Percentiles rank a stretch among this genome's conserved stretches.
Conservation (phyloP, 1,140 invertebrate genomes). For the Apolygus lucorum region DNA sequence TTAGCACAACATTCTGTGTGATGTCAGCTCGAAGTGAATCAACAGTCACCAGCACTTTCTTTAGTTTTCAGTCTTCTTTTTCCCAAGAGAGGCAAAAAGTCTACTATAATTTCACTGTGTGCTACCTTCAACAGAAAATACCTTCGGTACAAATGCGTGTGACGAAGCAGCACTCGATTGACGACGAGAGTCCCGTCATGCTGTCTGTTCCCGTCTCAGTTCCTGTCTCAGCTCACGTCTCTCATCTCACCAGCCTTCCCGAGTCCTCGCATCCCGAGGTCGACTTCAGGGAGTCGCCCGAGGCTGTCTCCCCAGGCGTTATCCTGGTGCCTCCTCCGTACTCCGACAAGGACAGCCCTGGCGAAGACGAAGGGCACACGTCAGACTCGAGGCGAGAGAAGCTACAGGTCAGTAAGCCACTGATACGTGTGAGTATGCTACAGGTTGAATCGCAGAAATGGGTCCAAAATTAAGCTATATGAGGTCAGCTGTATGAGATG, state of each 20-base stretch:
- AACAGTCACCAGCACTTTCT: too few species aligned
- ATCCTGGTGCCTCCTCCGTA: conserved; percentile 34
- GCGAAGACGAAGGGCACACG: background rate
- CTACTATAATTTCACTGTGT: too few species aligned
- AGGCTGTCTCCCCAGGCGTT: conserved; percentile 31
- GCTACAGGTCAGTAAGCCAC: conserved; percentile 24
- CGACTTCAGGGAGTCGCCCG: conserved; percentile 26
- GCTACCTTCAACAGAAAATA: background rate
- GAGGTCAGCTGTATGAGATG: too few species aligned
- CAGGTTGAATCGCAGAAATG: too few species aligned
- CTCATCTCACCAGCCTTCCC: conserved; percentile 5
- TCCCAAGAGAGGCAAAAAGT: too few species aligned
- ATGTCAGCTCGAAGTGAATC: too few species aligned
- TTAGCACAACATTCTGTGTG: too few species aligned
- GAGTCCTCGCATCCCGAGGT: conserved; percentile 11
- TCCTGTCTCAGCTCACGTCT: background rate
- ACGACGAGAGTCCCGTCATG: conserved; percentile 18
- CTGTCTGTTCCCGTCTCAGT: background rate
- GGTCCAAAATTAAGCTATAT: too few species aligned
- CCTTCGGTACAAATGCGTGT: conserved; percentile 19
- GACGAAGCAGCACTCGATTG: conserved; percentile 25
- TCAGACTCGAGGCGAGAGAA: conserved; percentile 24
- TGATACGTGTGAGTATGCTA: too few species aligned
- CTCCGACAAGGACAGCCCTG: conserved; percentile 24
- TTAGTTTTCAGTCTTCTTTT: too few species aligned